A percentile compares a stretch with the other conserved stretches of the same genome.
These are phyloP conservation scores for Limnephilus marmoratus DNA, from an alignment of 2,888 invertebrate genomes.

Conservation along the genomic window DNA sequence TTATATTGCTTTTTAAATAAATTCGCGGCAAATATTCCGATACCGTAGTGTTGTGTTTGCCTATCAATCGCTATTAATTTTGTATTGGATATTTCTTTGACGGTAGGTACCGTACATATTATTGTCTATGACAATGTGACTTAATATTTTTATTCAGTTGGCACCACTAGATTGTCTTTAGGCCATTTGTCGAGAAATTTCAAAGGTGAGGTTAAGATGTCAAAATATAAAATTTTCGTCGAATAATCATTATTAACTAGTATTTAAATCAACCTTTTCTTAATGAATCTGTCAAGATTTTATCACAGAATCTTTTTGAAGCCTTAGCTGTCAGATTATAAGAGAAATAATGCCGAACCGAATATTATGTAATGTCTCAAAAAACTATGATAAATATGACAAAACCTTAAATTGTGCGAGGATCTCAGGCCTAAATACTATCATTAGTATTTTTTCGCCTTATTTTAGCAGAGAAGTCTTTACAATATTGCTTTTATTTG, in stretches of 20 bases:
- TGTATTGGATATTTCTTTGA: background rate
- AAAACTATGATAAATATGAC: background rate
- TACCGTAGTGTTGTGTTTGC: background rate
- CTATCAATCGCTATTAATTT: background rate
- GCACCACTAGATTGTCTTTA: background rate
- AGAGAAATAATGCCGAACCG: background rate
- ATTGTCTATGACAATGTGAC: background rate
- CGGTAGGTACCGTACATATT: background rate
- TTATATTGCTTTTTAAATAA: background rate
- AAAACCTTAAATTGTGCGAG: background rate
- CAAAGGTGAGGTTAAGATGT: conserved; percentile 48
- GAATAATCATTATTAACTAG: background rate
- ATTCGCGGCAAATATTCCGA: background rate
- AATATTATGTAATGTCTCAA: background rate
- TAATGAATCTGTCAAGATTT: background rate
- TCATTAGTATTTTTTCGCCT: background rate
- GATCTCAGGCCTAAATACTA: background rate
- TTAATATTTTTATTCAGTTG: background rate
- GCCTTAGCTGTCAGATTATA: background rate
- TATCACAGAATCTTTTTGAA: background rate
- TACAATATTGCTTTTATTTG: background rate
- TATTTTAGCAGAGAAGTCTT: background rate
- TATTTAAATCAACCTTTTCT: background rate
- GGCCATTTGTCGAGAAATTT: conserved; percentile 33
- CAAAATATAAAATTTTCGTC: conserved; percentile 15